Percentiles rank a stretch among this genome's conserved stretches.
These are phyloP conservation scores for Oophaga pumilio DNA, from an alignment of 2,113 vertebrate species.

Conservation along the genomic window DNA sequence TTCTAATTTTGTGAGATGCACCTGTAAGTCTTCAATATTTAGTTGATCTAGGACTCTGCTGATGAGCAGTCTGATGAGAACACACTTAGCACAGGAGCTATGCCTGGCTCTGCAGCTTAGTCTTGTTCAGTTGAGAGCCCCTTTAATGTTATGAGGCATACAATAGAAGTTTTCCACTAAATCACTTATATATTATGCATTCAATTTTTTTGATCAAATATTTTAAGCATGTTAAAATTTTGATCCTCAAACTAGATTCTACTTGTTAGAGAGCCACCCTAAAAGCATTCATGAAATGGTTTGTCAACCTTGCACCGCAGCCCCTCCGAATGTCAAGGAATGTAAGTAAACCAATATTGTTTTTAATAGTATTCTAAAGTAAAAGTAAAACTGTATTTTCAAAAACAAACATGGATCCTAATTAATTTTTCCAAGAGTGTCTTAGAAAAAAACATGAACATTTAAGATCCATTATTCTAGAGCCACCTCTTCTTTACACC, in stretches of 20 bases:
- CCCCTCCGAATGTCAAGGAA: slow-evolving; percentile 91
- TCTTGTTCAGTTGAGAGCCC: background rate
- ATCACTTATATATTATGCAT: background rate
- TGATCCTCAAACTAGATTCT: slow-evolving; percentile 77
- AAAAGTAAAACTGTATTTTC: background rate
- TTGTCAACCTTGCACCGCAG: slow-evolving; percentile 92
- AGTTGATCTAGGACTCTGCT: background rate
- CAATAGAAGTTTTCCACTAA: background rate
- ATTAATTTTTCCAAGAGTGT: background rate
- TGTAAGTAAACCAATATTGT: slow-evolving; percentile 77
- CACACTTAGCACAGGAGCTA: no score
- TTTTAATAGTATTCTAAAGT: background rate
- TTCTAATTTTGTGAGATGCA: no score
- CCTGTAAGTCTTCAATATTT: no score
- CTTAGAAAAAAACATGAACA: background rate
- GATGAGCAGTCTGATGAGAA: background rate
- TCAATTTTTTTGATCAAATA: background rate
- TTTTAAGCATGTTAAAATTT: background rate
- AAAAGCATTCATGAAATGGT: slow-evolving; percentile 93
- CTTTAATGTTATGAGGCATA: background rate
- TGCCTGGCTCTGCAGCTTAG: background rate
- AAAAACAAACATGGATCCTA: background rate
- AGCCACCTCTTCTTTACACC: no score
- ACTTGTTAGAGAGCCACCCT: slow-evolving; percentile 92
- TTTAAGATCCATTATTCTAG: no score